Base-by-base conservation (phyloP, 2,888 invertebrate species). In the Caradrina kadenii region DNA sequence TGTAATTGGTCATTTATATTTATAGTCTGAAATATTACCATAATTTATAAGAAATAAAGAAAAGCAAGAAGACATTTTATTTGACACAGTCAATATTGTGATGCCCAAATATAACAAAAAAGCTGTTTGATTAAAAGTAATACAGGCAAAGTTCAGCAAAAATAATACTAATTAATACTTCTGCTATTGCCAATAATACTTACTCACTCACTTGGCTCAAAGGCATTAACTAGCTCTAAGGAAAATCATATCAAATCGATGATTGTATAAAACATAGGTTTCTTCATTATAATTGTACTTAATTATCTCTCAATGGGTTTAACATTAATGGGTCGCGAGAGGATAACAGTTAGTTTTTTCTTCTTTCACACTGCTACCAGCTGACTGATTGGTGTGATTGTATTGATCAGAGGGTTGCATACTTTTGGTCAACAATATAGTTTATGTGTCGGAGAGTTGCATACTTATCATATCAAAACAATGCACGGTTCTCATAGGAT, bases 201-300 rank as follows among this genome's bases (percentile, higher is more conserved):
- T 7, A 35, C 22, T 64, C 1, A 53, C 17, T 21, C 10, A 61
- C 17, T 63, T 4, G 4, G 26, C 13, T 42, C 6, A 6, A 22
- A 39, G n/a, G n/a, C 48, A 42, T 54, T 31, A 15, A 49, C 31
- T 59, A 73, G 19, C 42, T 13, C 61, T 68, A 19, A 73, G 69
- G 56, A 73, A 73, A 73, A 74, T 52, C 55, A 39, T 68, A 63
- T 50, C 42, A 35, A 22, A 72, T 73, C 56, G 42, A 26, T 19
- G 26, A 11, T 10, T 54, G 54, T 59, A 42, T 50, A 59, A 54
- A 59, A 35, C 35, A 45, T 59, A 73, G 11, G 59, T 59, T 50
- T 56, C 35, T 48, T 31, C 60, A 50, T 35, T 59, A 50, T 39
- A n/a, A 45, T 52, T 48, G 19, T 21, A 54, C 15, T 17, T 59